Base-by-base conservation (phyloP, 2,888 invertebrate genomes). In the Piscicola geometra region DNA sequence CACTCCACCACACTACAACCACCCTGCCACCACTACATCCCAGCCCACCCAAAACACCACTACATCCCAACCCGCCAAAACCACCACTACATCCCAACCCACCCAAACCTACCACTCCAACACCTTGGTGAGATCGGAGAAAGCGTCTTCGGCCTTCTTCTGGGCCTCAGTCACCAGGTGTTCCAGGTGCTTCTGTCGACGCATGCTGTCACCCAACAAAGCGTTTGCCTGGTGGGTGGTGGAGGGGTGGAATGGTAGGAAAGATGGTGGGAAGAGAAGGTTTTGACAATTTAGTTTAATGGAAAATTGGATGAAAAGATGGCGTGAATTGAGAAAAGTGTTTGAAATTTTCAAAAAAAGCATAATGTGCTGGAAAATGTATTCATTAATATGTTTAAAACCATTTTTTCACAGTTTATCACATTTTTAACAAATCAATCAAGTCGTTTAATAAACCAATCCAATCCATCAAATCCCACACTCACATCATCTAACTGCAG, bases 401-500 rank as follows among this genome's bases (percentile, higher is more conserved):
- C n/a, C n/a, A n/a, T n/a, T n/a, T n/a, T n/a, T n/a, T n/a, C n/a
- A n/a, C n/a, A n/a, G n/a, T n/a, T n/a, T n/a, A n/a, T n/a, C n/a
- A n/a, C n/a, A n/a, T n/a, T n/a, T n/a, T n/a, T n/a, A n/a, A n/a
- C n/a, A n/a, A n/a, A n/a, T n/a, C n/a, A n/a, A n/a, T n/a, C n/a
- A n/a, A n/a, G n/a, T n/a, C n/a, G n/a, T n/a, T n/a, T n/a, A n/a
- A n/a, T n/a, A n/a, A n/a, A n/a, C n/a, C n/a, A n/a, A n/a, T n/a
- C n/a, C n/a, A n/a, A n/a, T n/a, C n/a, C n/a, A n/a, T n/a, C n/a
- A n/a, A n/a, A n/a, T n/a, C n/a, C n/a, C 3, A n/a, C 21, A 64
- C 30, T 73, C 35, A 77, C 77, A 35, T 66, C 70, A 35, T 99
- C 99, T 85, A 99, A 90, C 87, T 99, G 99, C 87, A 98, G 95